Conservation (phyloP, 2,113 vertebrate genomes). For the Platysternon megacephalum region DNA sequence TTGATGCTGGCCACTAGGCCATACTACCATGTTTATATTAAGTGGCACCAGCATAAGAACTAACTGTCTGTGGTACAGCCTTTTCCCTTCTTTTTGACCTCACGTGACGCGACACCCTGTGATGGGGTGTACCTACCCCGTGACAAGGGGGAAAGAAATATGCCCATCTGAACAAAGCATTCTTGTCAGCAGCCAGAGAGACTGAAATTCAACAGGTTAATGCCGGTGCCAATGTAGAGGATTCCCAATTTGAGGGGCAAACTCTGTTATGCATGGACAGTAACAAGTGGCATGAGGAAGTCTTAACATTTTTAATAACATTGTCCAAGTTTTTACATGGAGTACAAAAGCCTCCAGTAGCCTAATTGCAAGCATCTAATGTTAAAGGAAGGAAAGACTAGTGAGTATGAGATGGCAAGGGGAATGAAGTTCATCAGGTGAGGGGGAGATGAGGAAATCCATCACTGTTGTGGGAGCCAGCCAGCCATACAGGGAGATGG, state of each 20-base stretch:
- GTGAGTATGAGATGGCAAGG: slow-evolving; percentile 2
- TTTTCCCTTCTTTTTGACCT: too few species aligned
- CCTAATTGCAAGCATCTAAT: not conserved
- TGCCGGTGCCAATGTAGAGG: not conserved
- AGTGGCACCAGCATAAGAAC: too few species aligned
- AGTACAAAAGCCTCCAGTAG: not conserved
- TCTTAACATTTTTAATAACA: slow-evolving; percentile 10
- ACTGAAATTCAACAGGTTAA: not conserved
- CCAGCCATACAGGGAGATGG: not conserved
- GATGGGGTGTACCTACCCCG: too few species aligned
- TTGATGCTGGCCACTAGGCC: too few species aligned
- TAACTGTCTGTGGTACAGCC: too few species aligned
- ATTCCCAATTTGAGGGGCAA: not conserved
- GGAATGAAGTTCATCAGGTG: slow-evolving; percentile 16
- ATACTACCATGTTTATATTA: too few species aligned
- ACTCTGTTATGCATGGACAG: not conserved
- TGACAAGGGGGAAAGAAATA: slow-evolving; percentile 12
- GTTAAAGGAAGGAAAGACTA: slow-evolving; percentile 22
- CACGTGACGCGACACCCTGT: too few species aligned
- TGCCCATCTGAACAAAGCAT: not conserved
- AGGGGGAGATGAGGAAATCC: not conserved
- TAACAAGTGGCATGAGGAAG: not conserved
- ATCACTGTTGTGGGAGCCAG: not conserved
- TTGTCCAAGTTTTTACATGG: slow-evolving; percentile 23
- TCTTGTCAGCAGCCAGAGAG: not conserved